Percentiles rank a stretch among this genome's conserved stretches.
phyloP scores from a whole-genome alignment of 1,140 invertebrate species.

The Dinoponera quadriceps region DNA sequence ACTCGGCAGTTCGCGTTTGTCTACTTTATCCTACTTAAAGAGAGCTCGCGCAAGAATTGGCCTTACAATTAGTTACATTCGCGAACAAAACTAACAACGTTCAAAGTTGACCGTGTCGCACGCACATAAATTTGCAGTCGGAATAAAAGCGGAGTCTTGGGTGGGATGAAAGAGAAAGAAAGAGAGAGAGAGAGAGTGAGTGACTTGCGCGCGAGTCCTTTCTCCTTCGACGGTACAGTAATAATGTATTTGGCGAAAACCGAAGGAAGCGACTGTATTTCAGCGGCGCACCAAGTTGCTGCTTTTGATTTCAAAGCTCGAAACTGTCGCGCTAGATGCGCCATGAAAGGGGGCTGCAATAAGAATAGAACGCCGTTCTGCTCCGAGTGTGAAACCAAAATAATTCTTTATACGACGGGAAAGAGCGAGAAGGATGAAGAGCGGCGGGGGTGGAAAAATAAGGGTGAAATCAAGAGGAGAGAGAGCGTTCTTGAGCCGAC shows the following conservation, averaged over 20 bases:
- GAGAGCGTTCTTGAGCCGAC: not conserved
- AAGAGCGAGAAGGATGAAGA: not conserved
- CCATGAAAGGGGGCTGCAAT: constrained; percentile 39
- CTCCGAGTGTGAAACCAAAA: constrained; percentile 34
- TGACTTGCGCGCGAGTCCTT: not conserved
- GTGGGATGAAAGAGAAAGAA: not conserved
- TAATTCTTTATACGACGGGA: constrained; percentile 45
- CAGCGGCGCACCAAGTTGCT: not conserved
- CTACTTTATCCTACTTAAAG: not conserved
- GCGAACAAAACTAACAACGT: not conserved
- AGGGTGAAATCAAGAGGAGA: constrained; percentile 11
- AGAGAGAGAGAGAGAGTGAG: not conserved
- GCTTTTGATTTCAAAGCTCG: constrained; percentile 42
- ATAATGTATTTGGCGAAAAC: constrained; percentile 39
- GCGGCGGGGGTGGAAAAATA: constrained; percentile 27
- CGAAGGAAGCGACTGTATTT: constrained; percentile 16
- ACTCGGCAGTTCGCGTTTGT: too few relatives aligned
- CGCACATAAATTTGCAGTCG: not conserved
- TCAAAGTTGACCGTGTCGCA: not conserved
- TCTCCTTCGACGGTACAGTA: not conserved
- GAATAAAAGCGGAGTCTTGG: not conserved
- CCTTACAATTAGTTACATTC: too few relatives aligned
- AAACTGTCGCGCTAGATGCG: constrained; percentile 38
- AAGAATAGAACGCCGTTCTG: constrained; percentile 3
- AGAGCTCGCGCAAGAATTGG: not conserved